Conservation (phyloP, 2,113 vertebrate genomes). For the Microcebus tavaratra region DNA sequence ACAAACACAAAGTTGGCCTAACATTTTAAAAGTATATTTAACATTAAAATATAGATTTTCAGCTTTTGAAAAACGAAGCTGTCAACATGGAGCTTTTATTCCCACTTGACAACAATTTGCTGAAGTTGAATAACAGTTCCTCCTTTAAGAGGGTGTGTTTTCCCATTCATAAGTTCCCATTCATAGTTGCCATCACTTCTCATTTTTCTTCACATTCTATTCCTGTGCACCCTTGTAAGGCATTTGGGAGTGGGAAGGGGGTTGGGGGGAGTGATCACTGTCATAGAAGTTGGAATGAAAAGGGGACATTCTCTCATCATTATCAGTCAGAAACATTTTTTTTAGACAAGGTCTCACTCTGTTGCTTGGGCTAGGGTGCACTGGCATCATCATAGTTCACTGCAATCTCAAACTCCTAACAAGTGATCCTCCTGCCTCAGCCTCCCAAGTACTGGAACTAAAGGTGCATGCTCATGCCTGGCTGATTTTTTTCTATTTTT, state of each 20-base stretch:
- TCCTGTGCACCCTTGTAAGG: background rate
- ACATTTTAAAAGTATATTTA: background rate
- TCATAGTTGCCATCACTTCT: background rate
- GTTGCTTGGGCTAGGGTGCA: background rate
- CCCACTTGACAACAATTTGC: background rate
- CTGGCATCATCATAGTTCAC: background rate
- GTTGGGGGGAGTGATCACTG: background rate
- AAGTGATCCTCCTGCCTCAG: background rate
- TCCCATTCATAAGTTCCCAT: background rate
- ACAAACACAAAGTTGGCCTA: background rate
- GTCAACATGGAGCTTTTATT: conserved; percentile 26
- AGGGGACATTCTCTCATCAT: background rate
- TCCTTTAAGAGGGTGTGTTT: background rate
- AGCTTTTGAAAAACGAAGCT: conserved; percentile 38
- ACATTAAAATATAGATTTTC: conserved; percentile 8
- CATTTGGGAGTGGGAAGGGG: background rate
- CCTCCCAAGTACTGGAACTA: background rate
- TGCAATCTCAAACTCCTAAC: background rate
- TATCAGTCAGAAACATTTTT: background rate
- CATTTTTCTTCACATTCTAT: conserved; percentile 23
- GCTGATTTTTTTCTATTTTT: too few relatives aligned
- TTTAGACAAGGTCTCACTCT: background rate
- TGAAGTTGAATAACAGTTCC: background rate
- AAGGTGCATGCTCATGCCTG: background rate
- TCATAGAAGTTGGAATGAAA: background rate